These are phyloP conservation scores for Potorous gilbertii DNA, from an alignment of 2,797 vertebrate species.

Conservation along the genomic window DNA sequence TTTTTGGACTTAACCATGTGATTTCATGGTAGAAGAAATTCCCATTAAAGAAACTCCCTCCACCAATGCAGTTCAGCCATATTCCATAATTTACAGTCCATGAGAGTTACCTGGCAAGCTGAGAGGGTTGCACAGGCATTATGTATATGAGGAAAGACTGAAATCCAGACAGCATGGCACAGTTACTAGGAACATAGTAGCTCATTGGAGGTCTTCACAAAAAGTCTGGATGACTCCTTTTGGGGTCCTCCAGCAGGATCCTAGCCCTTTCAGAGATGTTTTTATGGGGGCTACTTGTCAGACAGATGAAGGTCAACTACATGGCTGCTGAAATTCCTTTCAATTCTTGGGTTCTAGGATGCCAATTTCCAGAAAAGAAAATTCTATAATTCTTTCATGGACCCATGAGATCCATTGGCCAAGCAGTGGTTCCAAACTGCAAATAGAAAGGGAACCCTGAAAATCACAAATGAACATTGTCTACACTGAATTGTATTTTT, in stretches of 20 bases:
- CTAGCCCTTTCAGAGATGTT: neutral
- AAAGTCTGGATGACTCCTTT: neutral
- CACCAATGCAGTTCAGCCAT: neutral
- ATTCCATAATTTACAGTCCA: neutral
- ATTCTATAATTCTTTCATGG: neutral
- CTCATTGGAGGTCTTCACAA: neutral
- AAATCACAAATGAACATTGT: neutral
- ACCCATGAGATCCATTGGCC: neutral
- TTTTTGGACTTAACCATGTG: neutral
- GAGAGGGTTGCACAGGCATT: neutral
- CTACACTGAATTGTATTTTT: neutral
- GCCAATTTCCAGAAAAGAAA: neutral
- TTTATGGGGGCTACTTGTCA: neutral
- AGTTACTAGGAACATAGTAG: neutral
- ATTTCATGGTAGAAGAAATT: neutral
- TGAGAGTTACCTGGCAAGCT: neutral
- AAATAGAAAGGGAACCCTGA: neutral
- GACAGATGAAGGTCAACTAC: neutral
- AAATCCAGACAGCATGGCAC: neutral
- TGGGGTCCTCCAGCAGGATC: neutral
- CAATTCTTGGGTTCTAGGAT: neutral
- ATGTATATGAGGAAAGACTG: neutral
- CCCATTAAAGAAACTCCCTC: neutral
- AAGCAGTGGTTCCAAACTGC: neutral
- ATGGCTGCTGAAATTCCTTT: neutral